Base-by-base conservation (phyloP, 1,140 invertebrate species). In the Cyphomyrmex costatus region DNA sequence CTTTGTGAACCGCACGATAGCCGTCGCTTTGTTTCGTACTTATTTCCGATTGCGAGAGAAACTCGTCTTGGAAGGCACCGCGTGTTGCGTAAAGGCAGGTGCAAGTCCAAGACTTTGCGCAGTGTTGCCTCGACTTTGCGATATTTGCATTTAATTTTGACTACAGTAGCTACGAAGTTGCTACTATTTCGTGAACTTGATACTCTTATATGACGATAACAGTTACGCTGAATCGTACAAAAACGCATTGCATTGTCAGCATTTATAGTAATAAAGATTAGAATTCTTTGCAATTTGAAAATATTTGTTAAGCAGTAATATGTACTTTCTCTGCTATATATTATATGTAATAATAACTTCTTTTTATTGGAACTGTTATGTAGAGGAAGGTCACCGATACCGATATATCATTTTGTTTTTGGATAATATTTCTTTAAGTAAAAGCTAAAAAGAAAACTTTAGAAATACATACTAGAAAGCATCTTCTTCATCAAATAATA, bases 11-110 rank as follows among this genome's bases (percentile, higher is more conserved):
- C 53, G 53, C 71, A 24, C 53, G 71, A 74, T 74, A 74, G 71
- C 71, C 71, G 51, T 33, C n/a, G 30, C n/a, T 74, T 74, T 74
- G 71, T 74, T 74, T 74, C 53, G 71, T 74, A 74, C 71, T 74
- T 74, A 56, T 74, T 74, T 74, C 51, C 71, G 71, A 74, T 74
- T 74, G 71, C 71, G 53, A 58, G 53, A 53, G 33, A 74, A 74
- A 58, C 71, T 74, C 53, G 53, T 58, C 71, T 58, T 60, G 53
- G 19, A 58, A 19, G 27, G 53, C 33, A 10, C 71, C 71, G 70
- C 70, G 30, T 74, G 51, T 60, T 58, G 71, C 51, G n/a, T 58
- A 24, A 74, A 58, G 33, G 53, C 71, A 74, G 53, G 33, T 74
- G 71, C 71, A 58, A 58, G 71, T 74, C 71, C 30, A 58, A 36